These are phyloP conservation scores for Baronia brevicornis DNA, from an alignment of 2,888 invertebrate genomes.

Conservation along the genomic window DNA sequence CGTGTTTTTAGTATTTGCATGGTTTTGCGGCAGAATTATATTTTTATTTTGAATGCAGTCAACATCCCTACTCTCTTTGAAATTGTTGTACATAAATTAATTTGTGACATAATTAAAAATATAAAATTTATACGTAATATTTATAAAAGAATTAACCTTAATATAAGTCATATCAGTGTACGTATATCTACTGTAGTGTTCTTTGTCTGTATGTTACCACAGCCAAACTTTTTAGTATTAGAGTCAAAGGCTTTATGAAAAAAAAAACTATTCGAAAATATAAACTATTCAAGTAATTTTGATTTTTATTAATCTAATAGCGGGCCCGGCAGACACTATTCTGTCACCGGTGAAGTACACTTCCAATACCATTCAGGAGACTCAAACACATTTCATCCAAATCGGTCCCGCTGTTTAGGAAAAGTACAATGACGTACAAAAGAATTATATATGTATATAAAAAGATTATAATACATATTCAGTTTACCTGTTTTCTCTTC, in stretches of 20 bases:
- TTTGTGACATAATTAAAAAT: background rate
- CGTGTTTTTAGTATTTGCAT: no score
- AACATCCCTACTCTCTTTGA: background rate
- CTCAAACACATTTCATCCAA: no score
- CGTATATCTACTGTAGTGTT: conserved; percentile 3
- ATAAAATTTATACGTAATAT: background rate
- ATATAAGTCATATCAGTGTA: conserved; percentile 8
- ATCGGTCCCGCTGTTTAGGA: no score
- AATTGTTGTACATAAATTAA: background rate
- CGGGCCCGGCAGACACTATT: no score
- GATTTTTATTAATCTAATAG: background rate
- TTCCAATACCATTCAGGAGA: no score
- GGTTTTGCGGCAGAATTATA: no score
- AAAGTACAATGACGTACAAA: no score
- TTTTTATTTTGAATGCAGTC: background rate
- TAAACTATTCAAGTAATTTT: background rate
- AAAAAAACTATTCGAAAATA: background rate
- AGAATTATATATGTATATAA: conserved; percentile 8
- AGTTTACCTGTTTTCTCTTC: no score
- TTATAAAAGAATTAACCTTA: background rate
- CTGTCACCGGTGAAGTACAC: no score
- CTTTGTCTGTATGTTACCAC: conserved; percentile 29
- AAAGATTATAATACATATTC: background rate
- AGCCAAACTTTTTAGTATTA: conserved; percentile 36
- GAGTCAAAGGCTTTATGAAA: no score